Evolutionary conservation across 2,888 invertebrate species (phyloP).

Genomic region (Oligia strigilis): DNA sequence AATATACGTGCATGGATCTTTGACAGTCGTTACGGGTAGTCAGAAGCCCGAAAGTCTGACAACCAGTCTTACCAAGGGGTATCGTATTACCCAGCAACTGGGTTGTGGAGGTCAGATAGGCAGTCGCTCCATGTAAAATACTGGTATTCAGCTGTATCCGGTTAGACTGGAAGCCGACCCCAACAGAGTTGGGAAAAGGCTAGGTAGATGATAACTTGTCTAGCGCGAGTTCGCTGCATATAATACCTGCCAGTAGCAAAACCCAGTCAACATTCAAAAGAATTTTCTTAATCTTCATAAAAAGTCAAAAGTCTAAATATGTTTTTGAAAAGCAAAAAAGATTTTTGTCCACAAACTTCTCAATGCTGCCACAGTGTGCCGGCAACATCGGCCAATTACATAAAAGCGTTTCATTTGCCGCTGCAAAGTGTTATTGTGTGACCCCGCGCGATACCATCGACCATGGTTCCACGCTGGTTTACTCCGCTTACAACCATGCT

Average conservation of each 20-base stretch:
- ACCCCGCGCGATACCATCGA: slow-evolving; percentile 82
- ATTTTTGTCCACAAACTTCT: slow-evolving; percentile 29
- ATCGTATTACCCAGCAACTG: too few species aligned
- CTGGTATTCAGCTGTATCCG: too few species aligned
- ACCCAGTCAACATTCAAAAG: neutral
- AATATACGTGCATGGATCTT: neutral
- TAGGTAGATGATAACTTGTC: neutral
- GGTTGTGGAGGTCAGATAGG: too few species aligned
- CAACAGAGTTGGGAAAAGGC: too few species aligned
- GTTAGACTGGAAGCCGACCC: too few species aligned
- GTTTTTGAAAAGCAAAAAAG: neutral
- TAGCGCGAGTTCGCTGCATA: neutral
- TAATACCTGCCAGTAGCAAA: neutral
- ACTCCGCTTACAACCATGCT: slow-evolving; percentile 51
- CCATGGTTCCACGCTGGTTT: slow-evolving; percentile 61
- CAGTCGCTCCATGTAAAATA: too few species aligned
- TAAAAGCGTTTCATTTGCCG: slow-evolving; percentile 84
- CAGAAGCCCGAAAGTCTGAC: too few species aligned
- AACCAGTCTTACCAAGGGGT: too few species aligned
- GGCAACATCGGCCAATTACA: slow-evolving; percentile 81
- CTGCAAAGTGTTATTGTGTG: slow-evolving; percentile 84
- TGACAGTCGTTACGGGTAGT: too few species aligned
- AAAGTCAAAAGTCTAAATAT: neutral
- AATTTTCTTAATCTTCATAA: neutral
- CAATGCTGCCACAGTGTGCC: slow-evolving; percentile 69